Conservation (phyloP, 2,113 vertebrate genomes). For the Charina bottae region DNA sequence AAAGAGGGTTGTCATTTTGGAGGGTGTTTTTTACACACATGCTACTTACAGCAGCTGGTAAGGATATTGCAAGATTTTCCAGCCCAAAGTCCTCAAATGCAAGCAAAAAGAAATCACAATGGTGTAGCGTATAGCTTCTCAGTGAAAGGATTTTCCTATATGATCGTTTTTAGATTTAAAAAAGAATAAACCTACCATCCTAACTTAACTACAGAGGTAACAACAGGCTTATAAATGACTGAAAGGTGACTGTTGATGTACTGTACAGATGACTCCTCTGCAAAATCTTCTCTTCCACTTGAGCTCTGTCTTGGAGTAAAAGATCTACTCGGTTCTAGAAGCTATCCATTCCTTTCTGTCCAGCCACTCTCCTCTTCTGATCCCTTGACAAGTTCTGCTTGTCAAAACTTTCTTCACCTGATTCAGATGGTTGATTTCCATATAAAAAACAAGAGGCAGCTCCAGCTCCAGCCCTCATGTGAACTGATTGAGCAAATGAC, state of each 20-base stretch:
- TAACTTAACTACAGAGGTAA: background rate
- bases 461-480: background rate
- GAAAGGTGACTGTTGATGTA: background rate
- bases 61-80: background rate
- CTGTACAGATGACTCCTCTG: background rate
- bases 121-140: background rate
- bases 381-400: background rate
- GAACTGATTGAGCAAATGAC: background rate
- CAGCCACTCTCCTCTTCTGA: background rate
- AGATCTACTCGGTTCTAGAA: background rate
- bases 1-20: background rate
- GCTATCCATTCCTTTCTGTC: background rate
- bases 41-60: background rate
- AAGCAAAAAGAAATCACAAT: constrained; percentile 19
- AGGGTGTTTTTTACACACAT: background rate
- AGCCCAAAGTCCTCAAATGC: background rate
- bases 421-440: background rate
- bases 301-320: background rate
- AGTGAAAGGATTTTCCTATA: background rate
- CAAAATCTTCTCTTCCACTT: background rate
- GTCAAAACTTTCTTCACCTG: background rate
- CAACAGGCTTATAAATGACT: background rate
- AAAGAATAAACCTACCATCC: background rate
- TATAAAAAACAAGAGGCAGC: background rate
- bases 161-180: background rate